Conservation (phyloP, 2,888 invertebrate species). For the Tillus elongatus region DNA sequence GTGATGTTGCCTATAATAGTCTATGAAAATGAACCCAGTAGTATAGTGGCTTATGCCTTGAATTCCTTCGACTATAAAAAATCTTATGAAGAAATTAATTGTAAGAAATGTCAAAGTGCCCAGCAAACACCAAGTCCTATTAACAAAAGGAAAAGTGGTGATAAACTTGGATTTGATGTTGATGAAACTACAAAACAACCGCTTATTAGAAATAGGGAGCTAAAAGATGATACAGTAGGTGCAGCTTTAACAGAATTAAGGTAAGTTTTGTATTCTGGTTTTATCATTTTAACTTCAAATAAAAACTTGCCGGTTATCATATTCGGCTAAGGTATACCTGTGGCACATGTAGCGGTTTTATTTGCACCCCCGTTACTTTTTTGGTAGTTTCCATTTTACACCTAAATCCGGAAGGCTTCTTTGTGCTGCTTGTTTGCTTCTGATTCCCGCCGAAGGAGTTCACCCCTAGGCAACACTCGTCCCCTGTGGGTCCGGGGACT, state of each 20-base stretch:
- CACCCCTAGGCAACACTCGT: too few species aligned
- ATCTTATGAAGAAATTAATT: conserved; percentile 45
- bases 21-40: conserved; percentile 72
- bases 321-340: too few species aligned
- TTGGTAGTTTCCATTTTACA: too few species aligned
- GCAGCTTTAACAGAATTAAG: conserved; percentile 11
- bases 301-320: too few species aligned
- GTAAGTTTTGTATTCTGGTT: conserved; percentile 9
- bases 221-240: background rate
- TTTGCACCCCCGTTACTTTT: too few species aligned
- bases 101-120: conserved; percentile 23
- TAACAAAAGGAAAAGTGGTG: conserved; percentile 38
- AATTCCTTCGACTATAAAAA: conserved; percentile 63
- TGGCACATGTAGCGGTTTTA: too few species aligned
- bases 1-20: conserved; percentile 57
- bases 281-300: too few species aligned
- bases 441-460: too few species aligned
- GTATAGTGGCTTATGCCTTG: conserved; percentile 76
- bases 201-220: background rate
- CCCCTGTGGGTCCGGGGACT: too few species aligned
- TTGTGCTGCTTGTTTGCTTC: too few species aligned
- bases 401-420: too few species aligned
- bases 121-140: conserved; percentile 45
- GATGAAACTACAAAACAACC: conserved; percentile 2
- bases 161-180: background rate